A percentile compares a stretch with the other conserved stretches of the same genome.
phyloP scores from a whole-genome alignment of 2,113 vertebrate genomes.

The Nyctibius bracteatus region DNA sequence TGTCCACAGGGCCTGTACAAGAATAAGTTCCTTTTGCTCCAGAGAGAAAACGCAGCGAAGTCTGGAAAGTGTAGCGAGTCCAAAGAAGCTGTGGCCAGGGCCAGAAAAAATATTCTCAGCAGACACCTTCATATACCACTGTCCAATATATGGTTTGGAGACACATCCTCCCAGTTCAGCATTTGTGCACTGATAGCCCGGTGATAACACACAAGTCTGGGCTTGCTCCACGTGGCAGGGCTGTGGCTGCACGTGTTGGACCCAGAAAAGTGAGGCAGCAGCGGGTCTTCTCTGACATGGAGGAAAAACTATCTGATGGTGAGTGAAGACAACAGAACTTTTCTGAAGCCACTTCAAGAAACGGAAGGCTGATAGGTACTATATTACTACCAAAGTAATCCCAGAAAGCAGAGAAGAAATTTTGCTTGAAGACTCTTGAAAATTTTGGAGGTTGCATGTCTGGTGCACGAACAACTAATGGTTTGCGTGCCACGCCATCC shows the following conservation, averaged over 20 bases:
- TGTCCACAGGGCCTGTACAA: neutral
- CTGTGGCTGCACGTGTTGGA: neutral
- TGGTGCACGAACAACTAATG: neutral
- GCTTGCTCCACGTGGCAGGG: neutral
- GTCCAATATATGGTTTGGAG: neutral
- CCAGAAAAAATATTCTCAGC: neutral
- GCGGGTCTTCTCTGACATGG: neutral
- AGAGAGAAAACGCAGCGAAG: neutral
- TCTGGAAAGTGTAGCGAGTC: neutral
- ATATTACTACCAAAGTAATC: neutral
- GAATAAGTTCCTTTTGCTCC: neutral
- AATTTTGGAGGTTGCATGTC: neutral
- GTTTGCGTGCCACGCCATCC: neutral
- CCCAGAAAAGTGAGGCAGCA: neutral
- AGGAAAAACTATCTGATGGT: neutral
- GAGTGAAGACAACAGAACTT: neutral
- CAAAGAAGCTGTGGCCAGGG: neutral
- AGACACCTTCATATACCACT: neutral
- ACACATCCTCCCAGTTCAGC: neutral
- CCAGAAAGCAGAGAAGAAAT: neutral
- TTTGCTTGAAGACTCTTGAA: neutral
- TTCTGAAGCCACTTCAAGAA: neutral
- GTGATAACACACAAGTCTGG: neutral
- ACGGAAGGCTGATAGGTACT: neutral
- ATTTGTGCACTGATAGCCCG: neutral